A percentile compares a stretch with the other conserved stretches of the same genome.
phyloP scores from a whole-genome alignment of 2,113 vertebrate species.

The Pollachius pollachius region DNA sequence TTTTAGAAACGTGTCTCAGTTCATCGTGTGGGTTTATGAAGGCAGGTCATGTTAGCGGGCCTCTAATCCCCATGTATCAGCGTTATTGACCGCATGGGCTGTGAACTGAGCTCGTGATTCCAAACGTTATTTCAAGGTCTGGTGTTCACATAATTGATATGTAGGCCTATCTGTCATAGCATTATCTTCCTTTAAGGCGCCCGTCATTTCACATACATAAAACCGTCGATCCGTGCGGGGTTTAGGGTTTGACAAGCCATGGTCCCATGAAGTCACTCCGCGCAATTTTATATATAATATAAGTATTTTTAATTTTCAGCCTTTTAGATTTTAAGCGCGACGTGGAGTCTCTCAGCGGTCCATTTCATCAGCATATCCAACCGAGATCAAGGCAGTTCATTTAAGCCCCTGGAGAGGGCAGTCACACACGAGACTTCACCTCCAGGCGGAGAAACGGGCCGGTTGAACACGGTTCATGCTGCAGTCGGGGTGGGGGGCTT shows the following conservation, averaged over 20 bases:
- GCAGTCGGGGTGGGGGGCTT: no score
- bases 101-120: neutral
- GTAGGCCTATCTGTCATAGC: no score
- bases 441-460: no score
- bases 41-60: no score
- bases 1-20: neutral
- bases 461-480: no score
- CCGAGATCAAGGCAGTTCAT: constrained; percentile 43
- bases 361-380: neutral
- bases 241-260: no score
- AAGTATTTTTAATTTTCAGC: neutral
- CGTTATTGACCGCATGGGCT: no score
- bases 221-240: no score
- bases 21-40: no score
- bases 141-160: neutral
- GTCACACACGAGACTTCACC: constrained; percentile 65
- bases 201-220: neutral
- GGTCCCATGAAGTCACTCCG: no score
- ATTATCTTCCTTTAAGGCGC: neutral
- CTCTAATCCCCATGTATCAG: no score
- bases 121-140: neutral
- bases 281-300: neutral
- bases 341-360: neutral
- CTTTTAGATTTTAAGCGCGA: constrained; percentile 12
- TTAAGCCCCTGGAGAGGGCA: constrained; percentile 83